Percentiles rank a stretch among this genome's conserved stretches.
phyloP scores from a whole-genome alignment of 2,797 vertebrate species.

The Pipistrellus pygmaeus region DNA sequence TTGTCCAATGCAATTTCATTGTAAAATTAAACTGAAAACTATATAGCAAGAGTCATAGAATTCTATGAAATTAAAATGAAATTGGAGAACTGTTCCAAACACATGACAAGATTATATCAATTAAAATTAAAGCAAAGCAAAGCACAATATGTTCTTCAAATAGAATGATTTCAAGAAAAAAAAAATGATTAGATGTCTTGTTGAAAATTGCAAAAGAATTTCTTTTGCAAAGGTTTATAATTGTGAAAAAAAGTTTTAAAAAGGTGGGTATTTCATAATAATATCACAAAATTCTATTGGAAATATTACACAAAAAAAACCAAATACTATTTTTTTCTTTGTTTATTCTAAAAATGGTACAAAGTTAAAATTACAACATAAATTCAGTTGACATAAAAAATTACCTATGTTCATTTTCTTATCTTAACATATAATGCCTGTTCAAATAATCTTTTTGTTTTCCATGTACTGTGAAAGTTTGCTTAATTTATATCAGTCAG shows the following conservation, averaged over 20 bases:
- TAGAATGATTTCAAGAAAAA: neutral
- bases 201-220: slow-evolving; percentile 1
- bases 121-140: neutral
- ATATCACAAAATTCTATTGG: neutral
- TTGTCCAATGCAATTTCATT: neutral
- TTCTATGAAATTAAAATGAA: neutral
- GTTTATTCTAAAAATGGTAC: neutral
- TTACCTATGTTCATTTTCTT: neutral
- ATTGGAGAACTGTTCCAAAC: neutral
- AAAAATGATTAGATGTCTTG: neutral
- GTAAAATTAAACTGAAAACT: neutral
- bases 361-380: slow-evolving; percentile 17
- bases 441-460: neutral
- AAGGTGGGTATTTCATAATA: neutral
- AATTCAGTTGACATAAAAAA: neutral
- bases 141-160: neutral
- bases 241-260: slow-evolving; percentile 25
- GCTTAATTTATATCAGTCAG: neutral
- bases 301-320: neutral
- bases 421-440: slow-evolving; percentile 14
- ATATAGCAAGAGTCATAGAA: neutral
- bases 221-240: neutral
- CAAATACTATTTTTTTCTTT: neutral
- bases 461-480: slow-evolving; percentile 2
- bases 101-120: neutral